These are phyloP conservation scores for Drosophila dives DNA, from an alignment of 2,888 invertebrate genomes.

Conservation along the genomic window DNA sequence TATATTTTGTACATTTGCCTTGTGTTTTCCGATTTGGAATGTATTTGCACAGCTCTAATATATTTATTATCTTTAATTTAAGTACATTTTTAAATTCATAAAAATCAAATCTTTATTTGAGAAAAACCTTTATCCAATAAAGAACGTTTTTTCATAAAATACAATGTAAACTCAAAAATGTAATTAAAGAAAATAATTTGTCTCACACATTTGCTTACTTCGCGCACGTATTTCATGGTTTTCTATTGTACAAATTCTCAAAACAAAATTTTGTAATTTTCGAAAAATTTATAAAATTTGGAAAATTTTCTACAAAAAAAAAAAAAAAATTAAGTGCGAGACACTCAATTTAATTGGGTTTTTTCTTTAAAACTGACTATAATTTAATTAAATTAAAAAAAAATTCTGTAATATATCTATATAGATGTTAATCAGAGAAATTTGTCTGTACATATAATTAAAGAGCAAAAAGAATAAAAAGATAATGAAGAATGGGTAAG, in stretches of 20 bases:
- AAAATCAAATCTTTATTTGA: too few species aligned
- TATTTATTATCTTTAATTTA: neutral
- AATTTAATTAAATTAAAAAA: neutral
- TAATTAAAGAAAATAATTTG: too few species aligned
- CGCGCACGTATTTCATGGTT: too few species aligned
- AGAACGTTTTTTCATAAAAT: too few species aligned
- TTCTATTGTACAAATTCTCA: too few species aligned
- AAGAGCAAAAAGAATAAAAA: neutral
- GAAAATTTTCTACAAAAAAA: neutral
- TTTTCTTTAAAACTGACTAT: neutral
- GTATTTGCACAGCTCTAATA: neutral
- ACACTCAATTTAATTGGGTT: neutral
- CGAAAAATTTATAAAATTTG: neutral
- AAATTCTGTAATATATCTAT: neutral
- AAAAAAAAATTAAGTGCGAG: neutral
- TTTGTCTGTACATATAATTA: neutral
- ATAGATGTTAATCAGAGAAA: neutral
- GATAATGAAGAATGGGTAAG: neutral
- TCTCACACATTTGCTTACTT: too few species aligned
- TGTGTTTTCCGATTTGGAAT: neutral
- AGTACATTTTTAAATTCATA: neutral
- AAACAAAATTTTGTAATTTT: neutral
- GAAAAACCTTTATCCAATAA: too few species aligned
- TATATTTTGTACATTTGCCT: neutral
- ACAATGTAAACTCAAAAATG: too few species aligned